Conservation (phyloP, 2,797 vertebrate genomes). For the Centropyge bicolor region DNA sequence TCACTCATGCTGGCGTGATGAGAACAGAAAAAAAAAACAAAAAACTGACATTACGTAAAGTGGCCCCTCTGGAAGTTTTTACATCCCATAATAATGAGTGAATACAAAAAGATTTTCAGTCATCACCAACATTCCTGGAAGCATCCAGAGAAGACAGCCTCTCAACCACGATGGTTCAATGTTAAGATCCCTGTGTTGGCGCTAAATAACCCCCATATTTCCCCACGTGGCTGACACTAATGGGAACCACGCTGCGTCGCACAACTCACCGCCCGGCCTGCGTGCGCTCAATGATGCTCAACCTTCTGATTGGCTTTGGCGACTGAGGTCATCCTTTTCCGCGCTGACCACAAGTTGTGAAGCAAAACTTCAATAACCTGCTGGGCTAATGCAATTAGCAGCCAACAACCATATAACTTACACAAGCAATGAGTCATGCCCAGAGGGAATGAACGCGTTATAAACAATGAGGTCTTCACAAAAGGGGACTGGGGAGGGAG, state of each 20-base stretch:
- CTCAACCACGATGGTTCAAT: slow-evolving; percentile 62
- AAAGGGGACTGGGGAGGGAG: slow-evolving; percentile 4
- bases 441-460: slow-evolving; percentile 39
- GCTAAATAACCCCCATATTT: slow-evolving; percentile 80
- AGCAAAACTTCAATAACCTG: slow-evolving; percentile 79
- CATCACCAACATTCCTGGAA: slow-evolving; percentile 39
- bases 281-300: slow-evolving; percentile 56
- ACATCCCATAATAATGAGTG: background rate
- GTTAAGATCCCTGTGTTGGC: slow-evolving; percentile 60
- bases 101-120: slow-evolving; percentile 29
- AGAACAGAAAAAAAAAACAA: background rate
- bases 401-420: slow-evolving; percentile 77
- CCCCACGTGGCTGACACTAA: slow-evolving; percentile 77
- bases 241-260: slow-evolving; percentile 74
- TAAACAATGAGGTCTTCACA: slow-evolving; percentile 62
- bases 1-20: background rate
- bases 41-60: background rate
- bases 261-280: slow-evolving; percentile 52
- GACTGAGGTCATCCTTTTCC: slow-evolving; percentile 72
- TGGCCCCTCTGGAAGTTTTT: background rate
- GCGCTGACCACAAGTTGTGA: slow-evolving; percentile 73
- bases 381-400: slow-evolving; percentile 82
- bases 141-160: slow-evolving; percentile 22
- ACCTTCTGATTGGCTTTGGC: slow-evolving; percentile 68
- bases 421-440: slow-evolving; percentile 54